These are phyloP conservation scores for Chrysomela aeneicollis DNA, from an alignment of 2,888 invertebrate genomes.

Conservation along the genomic window DNA sequence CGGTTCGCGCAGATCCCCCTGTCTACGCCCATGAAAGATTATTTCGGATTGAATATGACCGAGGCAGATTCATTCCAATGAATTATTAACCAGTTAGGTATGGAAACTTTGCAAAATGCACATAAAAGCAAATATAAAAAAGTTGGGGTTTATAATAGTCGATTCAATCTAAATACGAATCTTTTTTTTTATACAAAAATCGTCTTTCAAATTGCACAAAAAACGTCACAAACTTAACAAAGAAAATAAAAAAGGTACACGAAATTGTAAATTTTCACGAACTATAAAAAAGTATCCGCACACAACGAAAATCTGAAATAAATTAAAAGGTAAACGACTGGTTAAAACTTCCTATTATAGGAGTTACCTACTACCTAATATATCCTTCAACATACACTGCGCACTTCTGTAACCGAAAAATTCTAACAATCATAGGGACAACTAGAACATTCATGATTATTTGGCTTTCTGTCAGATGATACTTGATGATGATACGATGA, in stretches of 20 bases:
- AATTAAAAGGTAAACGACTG: conserved; percentile 39
- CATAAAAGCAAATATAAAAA: conserved; percentile 45
- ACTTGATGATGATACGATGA: conserved; percentile 55
- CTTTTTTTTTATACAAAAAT: conserved; percentile 37
- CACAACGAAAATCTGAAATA: conserved; percentile 47
- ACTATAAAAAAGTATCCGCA: conserved; percentile 41
- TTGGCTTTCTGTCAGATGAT: conserved; percentile 56
- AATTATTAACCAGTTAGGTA: background rate
- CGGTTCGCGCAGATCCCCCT: too few species aligned
- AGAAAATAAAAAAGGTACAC: conserved; percentile 41
- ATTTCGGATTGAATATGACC: background rate
- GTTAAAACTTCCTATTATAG: conserved; percentile 26
- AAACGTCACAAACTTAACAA: conserved; percentile 42
- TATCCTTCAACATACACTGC: conserved; percentile 52
- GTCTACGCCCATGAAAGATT: too few species aligned
- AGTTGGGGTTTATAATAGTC: conserved; percentile 55
- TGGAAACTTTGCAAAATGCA: conserved; percentile 4
- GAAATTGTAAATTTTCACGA: conserved; percentile 41
- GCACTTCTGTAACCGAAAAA: conserved; percentile 54
- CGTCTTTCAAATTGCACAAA: conserved; percentile 37
- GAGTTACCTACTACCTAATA: conserved; percentile 38
- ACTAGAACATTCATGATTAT: conserved; percentile 61
- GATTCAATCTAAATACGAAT: conserved; percentile 42
- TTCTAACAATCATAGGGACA: conserved; percentile 56
- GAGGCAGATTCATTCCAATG: too few species aligned